Percentiles rank a stretch among this genome's conserved stretches.
These are phyloP conservation scores for Cyclophora punctaria DNA, from an alignment of 2,888 invertebrate genomes.

Conservation along the genomic window DNA sequence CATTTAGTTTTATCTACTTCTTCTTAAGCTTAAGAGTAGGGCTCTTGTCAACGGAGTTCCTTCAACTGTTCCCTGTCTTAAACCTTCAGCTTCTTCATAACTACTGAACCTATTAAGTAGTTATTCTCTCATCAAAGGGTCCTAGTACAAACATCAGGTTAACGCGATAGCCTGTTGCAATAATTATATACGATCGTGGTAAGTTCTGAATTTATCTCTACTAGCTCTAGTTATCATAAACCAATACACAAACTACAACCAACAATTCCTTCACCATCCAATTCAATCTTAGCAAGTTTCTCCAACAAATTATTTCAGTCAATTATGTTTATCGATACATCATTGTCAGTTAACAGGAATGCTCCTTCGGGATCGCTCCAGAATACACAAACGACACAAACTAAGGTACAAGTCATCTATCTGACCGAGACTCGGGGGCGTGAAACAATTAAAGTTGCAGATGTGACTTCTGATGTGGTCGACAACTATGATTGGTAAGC, in stretches of 20 bases:
- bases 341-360: constrained; percentile 30
- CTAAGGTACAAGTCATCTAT: constrained; percentile 43
- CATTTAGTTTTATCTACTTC: too few relatives aligned
- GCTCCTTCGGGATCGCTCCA: constrained; percentile 25
- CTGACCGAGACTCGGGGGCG: constrained; percentile 30
- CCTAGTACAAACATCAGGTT: too few relatives aligned
- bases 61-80: too few relatives aligned
- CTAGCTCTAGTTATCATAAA: background rate
- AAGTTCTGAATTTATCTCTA: too few relatives aligned
- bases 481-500: too few relatives aligned
- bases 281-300: background rate
- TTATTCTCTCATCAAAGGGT: too few relatives aligned
- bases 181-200: too few relatives aligned
- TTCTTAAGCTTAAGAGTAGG: too few relatives aligned
- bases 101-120: too few relatives aligned
- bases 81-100: too few relatives aligned
- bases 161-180: too few relatives aligned
- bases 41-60: too few relatives aligned
- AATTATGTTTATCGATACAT: constrained; percentile 22
- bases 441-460: constrained; percentile 64
- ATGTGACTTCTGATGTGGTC: constrained; percentile 50
- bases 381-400: constrained; percentile 20
- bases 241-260: background rate
- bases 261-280: background rate
- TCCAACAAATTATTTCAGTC: constrained; percentile 5